Evolutionary conservation across 2,113 vertebrate species (phyloP), one percentile per base, ranked within the genome.

Genomic region (Gymnarchus niloticus): DNA sequence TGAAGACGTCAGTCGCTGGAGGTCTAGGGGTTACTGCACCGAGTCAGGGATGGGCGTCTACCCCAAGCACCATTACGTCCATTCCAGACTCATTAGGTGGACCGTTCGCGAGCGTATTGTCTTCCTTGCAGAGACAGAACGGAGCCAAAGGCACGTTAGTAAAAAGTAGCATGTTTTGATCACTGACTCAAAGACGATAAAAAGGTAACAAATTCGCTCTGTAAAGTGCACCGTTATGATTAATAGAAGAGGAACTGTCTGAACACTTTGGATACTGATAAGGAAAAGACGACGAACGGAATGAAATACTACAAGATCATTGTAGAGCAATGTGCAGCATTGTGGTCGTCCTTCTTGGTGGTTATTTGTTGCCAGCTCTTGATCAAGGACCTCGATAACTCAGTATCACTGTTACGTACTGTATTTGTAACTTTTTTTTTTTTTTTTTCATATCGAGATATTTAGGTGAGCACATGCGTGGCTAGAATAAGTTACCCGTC

Each of bases 131-230:
- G 93, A 97, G 97, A 97, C 97, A 97, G 94, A 97, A 97, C 92
- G 96, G 96, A 93, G 95, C 96, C 95, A 98, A 98, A 96, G 95
- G 96, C 89, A 95, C 96, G 87, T 94, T 97, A 92, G 97, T 98
- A 92, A 98, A 98, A 94, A 96, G 95, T 93, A 95, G 95, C 93
- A 98, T 98, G 97, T 98, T 98, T 95, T 98, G 96, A 96, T 94
- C 90, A 78, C 2, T 46, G 81, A 82, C 25, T 80, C 44, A 85
- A 51, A 83, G 80, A 84, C 78, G 51, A 52, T 28, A 28, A 25
- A 61, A 84, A 51, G 33, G 9, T n/a, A 23, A 41, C 49, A 14
- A 76, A 46, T 54, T 80, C 37, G 6, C 56, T 87, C 86, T 85
- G 84, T 85, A 89, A 89, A 93, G 89, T 90, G 91, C 89, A 88